Evolutionary conservation across 2,888 invertebrate genomes (phyloP), one percentile per base, ranked within the genome.

Genomic region (Zhuqinia jingwanae): DNA sequence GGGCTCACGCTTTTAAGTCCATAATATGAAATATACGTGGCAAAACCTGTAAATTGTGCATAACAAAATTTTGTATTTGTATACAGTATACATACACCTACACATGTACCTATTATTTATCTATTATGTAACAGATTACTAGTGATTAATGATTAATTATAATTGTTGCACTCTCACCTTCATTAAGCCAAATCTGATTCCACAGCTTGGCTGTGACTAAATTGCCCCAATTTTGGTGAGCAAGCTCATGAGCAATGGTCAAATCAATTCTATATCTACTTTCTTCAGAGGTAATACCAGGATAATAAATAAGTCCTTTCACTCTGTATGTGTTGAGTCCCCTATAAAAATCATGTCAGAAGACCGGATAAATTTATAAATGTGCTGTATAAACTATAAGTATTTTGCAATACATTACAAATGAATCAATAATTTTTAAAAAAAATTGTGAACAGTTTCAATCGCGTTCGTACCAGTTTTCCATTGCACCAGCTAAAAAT

Each of bases 101-200:
- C n/a, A n/a, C n/a, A n/a, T n/a, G n/a, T n/a, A n/a, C n/a, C n/a
- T n/a, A n/a, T n/a, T n/a, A n/a, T n/a, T n/a, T n/a, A n/a, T n/a
- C n/a, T n/a, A n/a, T n/a, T n/a, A n/a, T n/a, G n/a, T n/a, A n/a
- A n/a, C n/a, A n/a, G n/a, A n/a, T n/a, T 15, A 47, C 47, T 22
- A 22, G 20, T 47, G 47, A 17, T 58, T 17, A 58, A 13, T 20
- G 22, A 20, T n/a, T n/a, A n/a, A n/a, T n/a, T n/a, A n/a, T n/a
- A n/a, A n/a, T n/a, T n/a, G n/a, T n/a, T n/a, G n/a, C n/a, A n/a
- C n/a, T n/a, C n/a, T n/a, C n/a, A 13, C 89, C 84, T 85, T 88
- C 85, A 27, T 88, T 88, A 8, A 88, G 75, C 65, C 80, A 85
- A 30, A 88, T 85, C 47, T 89, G 86, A 50, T 89, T 87, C 89